Evolutionary conservation across 2,888 invertebrate genomes (phyloP), one percentile per base, ranked within the genome.

Genomic region (Carcina quercana): DNA sequence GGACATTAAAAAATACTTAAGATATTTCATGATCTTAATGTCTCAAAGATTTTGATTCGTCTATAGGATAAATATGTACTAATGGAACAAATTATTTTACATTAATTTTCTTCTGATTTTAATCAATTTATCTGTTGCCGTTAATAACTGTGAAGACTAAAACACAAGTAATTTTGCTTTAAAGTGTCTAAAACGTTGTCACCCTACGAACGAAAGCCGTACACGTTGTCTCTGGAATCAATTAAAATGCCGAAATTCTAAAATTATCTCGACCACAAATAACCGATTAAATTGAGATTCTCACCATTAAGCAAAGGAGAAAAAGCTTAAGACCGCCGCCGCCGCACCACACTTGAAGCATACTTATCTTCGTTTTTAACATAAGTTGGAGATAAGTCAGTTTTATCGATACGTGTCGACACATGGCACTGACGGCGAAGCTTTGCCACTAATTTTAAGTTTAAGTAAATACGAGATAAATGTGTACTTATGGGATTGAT

Each of bases 401-500:
- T 5, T 17, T 17, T 17, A 17, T 17, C 17, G 45, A 50, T 55
- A 55, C 39, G 37, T 45, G 45, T 60, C 59, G 61, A 70, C 73
- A 72, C 65, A 54, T 65, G 59, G 33, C 40, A 42, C 31, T 32
- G 11, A 38, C 8, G 62, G 59, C 65, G 66, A 59, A 59, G 43
- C 60, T 71, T 70, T 64, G 62, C 49, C 49, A 50, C 55, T 53
- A 56, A 50, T 53, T 46, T 40, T 40, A 8, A n/a, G n/a, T n/a
- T n/a, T n/a, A n/a, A n/a, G n/a, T n/a, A n/a, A n/a, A n/a, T n/a
- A n/a, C n/a, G n/a, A n/a, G n/a, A n/a, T n/a, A n/a, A n/a, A n/a
- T n/a, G n/a, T n/a, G n/a, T n/a, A n/a, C n/a, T n/a, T n/a, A n/a
- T n/a, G n/a, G n/a, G n/a, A n/a, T n/a, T n/a, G n/a, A n/a, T n/a